Conservation (phyloP, 2,888 invertebrate species). For the Nemapogon koenigi region DNA sequence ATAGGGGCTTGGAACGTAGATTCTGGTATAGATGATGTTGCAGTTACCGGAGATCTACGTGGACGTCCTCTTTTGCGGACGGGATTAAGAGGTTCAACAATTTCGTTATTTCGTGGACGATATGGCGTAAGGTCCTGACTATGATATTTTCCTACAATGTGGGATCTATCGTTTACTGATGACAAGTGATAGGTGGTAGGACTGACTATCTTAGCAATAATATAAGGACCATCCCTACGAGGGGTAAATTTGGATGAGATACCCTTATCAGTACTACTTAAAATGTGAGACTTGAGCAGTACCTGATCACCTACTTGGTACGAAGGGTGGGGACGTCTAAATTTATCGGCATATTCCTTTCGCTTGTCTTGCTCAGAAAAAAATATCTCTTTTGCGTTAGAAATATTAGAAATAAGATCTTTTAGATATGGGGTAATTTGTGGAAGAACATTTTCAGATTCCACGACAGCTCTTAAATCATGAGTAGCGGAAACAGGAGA, state of each 20-base stretch:
- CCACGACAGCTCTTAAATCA: conserved; percentile 10
- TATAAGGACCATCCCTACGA: conserved; percentile 4
- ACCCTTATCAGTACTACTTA: conserved; percentile 2
- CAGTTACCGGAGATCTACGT: too few relatives aligned
- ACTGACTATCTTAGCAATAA: background rate
- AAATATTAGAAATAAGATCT: background rate
- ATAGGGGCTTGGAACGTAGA: too few relatives aligned
- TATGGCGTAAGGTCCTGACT: too few relatives aligned
- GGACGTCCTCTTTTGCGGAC: too few relatives aligned
- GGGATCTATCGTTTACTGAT: too few relatives aligned
- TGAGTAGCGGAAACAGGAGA: conserved; percentile 15
- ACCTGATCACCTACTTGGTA: conserved; percentile 2
- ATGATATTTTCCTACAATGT: too few relatives aligned
- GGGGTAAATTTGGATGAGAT: conserved; percentile 4
- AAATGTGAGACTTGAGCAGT: conserved; percentile 1
- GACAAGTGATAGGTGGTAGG: conserved; percentile 9
- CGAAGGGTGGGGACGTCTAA: background rate
- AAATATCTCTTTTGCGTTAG: background rate
- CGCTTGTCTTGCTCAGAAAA: background rate
- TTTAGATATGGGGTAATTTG: conserved; percentile 5
- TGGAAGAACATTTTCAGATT: background rate
- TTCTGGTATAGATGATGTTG: too few relatives aligned
- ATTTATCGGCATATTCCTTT: conserved; percentile 2
- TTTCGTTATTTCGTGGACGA: too few relatives aligned
- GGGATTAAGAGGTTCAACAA: too few relatives aligned